Conservation (phyloP, 2,888 invertebrate species). For the Agriopis aurantiaria region DNA sequence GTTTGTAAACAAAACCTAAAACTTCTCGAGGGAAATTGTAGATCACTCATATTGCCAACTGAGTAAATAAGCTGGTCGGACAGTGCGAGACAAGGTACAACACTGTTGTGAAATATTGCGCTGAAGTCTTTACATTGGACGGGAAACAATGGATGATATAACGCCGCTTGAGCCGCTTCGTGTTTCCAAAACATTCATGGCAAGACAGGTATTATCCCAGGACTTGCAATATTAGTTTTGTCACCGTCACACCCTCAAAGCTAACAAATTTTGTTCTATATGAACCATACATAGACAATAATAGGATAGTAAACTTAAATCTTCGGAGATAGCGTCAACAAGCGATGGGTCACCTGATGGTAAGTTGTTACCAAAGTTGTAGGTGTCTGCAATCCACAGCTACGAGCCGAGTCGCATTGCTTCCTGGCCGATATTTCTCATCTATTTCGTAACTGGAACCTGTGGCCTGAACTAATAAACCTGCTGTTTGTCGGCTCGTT, state of each 20-base stretch:
- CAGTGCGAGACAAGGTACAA: conserved; percentile 29
- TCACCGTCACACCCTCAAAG: too few species aligned
- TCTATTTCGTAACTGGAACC: conserved; percentile 16
- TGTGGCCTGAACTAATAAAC: conserved; percentile 19
- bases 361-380: too few species aligned
- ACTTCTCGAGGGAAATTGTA: neutral
- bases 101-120: conserved; percentile 52
- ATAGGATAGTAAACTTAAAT: too few species aligned
- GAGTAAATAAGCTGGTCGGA: neutral
- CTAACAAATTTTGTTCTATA: too few species aligned
- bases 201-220: neutral
- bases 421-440: neutral
- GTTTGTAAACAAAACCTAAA: neutral
- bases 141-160: conserved; percentile 1
- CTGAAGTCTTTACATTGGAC: neutral
- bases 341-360: too few species aligned
- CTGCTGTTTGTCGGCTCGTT: conserved; percentile 24
- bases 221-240: too few species aligned
- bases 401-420: too few species aligned
- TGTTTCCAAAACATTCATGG: conserved; percentile 1
- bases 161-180: neutral
- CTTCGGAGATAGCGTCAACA: neutral
- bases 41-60: neutral
- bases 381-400: too few species aligned
- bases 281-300: neutral